Percentiles rank a stretch among this genome's conserved stretches.
phyloP scores from a whole-genome alignment of 2,797 vertebrate species.

The Halcyon leucocephala region DNA sequence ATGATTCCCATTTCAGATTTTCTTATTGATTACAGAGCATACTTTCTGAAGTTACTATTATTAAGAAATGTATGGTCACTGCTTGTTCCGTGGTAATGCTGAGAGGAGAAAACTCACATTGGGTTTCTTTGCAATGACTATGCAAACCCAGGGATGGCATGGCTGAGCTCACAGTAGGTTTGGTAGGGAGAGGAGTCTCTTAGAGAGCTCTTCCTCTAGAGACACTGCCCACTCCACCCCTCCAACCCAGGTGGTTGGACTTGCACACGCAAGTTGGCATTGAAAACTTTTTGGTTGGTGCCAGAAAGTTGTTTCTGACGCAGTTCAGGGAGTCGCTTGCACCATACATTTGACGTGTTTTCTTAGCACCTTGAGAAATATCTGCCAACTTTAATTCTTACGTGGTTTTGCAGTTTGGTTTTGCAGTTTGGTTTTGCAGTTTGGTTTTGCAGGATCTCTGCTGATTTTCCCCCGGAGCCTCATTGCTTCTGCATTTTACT shows the following conservation, averaged over 20 bases:
- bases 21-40: neutral
- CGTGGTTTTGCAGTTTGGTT: neutral
- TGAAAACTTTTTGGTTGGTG: neutral
- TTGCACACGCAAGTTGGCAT: neutral
- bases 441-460: neutral
- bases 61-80: neutral
- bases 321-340: neutral
- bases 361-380: neutral
- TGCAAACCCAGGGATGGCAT: rapidly evolving
- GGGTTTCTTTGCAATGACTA: neutral
- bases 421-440: neutral
- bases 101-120: neutral
- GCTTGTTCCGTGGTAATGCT: neutral
- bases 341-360: neutral
- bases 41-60: neutral
- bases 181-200: neutral
- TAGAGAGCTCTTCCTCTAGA: neutral
- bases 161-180: neutral
- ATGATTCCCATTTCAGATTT: neutral
- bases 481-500: neutral
- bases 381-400: neutral
- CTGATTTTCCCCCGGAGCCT: neutral
- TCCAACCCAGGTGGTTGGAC: neutral
- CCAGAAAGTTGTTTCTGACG: neutral
- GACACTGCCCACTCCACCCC: neutral